These are phyloP conservation scores for Dendrolimus pini DNA, from an alignment of 2,888 invertebrate genomes.

Conservation along the genomic window DNA sequence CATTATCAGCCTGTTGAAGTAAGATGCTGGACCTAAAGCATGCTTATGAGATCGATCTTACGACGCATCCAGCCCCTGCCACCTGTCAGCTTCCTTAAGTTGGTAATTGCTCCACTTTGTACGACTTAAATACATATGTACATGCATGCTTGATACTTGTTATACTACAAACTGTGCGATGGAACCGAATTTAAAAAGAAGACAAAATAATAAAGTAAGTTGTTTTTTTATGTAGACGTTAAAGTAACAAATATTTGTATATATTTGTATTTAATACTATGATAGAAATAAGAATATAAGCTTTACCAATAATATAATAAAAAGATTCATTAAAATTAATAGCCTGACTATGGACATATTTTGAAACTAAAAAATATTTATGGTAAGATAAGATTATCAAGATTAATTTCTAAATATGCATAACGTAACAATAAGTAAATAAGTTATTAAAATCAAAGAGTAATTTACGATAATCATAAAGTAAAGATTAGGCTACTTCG, in stretches of 20 bases:
- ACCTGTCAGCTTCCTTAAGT: too few relatives aligned
- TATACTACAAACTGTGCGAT: too few relatives aligned
- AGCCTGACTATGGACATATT: conserved; percentile 23
- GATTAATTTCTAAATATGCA: conserved; percentile 47
- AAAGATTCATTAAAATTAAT: conserved; percentile 11
- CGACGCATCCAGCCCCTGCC: too few relatives aligned
- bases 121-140: too few relatives aligned
- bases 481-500: conserved; percentile 57
- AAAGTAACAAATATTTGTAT: neutral
- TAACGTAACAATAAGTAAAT: conserved; percentile 49
- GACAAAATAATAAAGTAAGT: too few relatives aligned
- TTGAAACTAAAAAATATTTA: conserved; percentile 32
- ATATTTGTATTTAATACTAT: neutral
- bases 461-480: conserved; percentile 70
- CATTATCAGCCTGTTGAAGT: too few relatives aligned
- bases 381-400: conserved; percentile 42
- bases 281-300: too few relatives aligned
- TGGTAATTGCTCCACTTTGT: too few relatives aligned
- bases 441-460: conserved; percentile 70
- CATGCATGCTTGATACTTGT: too few relatives aligned
- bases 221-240: neutral
- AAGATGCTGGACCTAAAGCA: too few relatives aligned
- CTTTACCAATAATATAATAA: neutral
- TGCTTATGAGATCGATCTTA: too few relatives aligned
- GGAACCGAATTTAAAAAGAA: too few relatives aligned